Evolutionary conservation across 2,113 vertebrate genomes (phyloP), one percentile per base, ranked within the genome.

Genomic region (Raja brachyura): DNA sequence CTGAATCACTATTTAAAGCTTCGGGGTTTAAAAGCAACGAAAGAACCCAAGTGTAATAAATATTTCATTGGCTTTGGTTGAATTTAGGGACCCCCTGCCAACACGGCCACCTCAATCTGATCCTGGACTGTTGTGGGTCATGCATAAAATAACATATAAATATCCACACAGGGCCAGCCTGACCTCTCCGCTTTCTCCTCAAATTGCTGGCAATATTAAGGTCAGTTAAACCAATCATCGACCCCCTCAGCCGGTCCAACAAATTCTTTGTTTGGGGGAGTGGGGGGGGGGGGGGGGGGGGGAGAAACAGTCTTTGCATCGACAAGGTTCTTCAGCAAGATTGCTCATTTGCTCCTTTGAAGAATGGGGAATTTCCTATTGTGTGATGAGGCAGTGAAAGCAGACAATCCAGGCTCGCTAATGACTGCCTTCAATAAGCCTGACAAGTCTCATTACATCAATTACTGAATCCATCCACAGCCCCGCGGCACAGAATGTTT

Each of bases 401-500:
- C 68, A 66, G 93, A 93, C 93, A 93, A 48, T 93, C 76, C 93
- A 93, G 94, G 90, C 92, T 94, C 93, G 74, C 93, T 94, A 94
- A 94, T 94, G 93, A 93, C 94, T 56, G 93, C 93, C 93, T 90
- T 94, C 93, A 94, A 94, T 93, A 90, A 88, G 93, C 93, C 94
- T 94, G 94, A 94, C 94, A 93, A 93, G 85, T 94, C 74, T 74
- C 93, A 94, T 94, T 93, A 94, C 78, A 61, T 94, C 94, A 94
- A 92, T 92, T 92, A 73, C 90, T 92, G 90, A 92, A 92, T 92
- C 66, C 90, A 92, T 92, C 90, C 25, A 73, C 90, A 68, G 90
- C 66, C 39, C 66, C 59, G 68, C 66, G 90, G 90, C 90, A 93
- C 93, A 31, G 93, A 94, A 93, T 93, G 93, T 93, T 75, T 93